Conservation (phyloP, 2,113 vertebrate genomes). For the Oreochromis aureus region DNA sequence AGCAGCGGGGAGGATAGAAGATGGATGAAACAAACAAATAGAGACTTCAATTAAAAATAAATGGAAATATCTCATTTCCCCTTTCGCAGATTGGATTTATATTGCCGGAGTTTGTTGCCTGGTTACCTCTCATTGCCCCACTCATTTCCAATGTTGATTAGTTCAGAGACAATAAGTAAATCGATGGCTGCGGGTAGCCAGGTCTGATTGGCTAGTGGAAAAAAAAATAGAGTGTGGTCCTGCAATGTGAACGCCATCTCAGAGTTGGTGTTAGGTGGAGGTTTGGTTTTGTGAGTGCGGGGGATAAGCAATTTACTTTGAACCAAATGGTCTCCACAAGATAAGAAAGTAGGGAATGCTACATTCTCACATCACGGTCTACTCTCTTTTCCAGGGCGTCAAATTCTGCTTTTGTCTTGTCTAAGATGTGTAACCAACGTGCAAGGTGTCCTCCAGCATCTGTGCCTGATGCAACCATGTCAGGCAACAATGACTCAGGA, state of each 20-base stretch:
- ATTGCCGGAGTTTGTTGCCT: constrained; percentile 55
- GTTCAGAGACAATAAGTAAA: constrained; percentile 55
- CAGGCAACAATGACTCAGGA: not conserved
- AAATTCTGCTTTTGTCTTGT: not conserved
- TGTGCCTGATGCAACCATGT: not conserved
- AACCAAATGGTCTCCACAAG: not conserved
- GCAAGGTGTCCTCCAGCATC: not conserved
- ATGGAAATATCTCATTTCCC: constrained; percentile 70
- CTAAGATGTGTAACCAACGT: not conserved
- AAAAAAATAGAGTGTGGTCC: not conserved
- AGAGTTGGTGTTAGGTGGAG: not conserved
- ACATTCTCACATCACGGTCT: not conserved
- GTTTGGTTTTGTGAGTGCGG: not conserved
- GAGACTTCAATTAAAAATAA: constrained; percentile 64
- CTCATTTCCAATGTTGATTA: constrained; percentile 63
- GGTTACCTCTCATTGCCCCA: constrained; percentile 56
- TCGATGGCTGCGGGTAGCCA: constrained; percentile 12
- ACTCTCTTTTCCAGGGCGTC: not conserved
- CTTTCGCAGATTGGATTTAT: constrained; percentile 61
- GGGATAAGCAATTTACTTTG: not conserved
- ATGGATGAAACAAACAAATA: constrained; percentile 54
- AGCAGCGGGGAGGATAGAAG: not conserved
- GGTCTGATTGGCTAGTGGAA: constrained; percentile 43
- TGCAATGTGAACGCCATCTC: not conserved
- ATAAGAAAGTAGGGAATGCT: not conserved